Evolutionary conservation across 2,113 vertebrate genomes (phyloP), one percentile per base, ranked within the genome.

Genomic region (Aramus guarauna): DNA sequence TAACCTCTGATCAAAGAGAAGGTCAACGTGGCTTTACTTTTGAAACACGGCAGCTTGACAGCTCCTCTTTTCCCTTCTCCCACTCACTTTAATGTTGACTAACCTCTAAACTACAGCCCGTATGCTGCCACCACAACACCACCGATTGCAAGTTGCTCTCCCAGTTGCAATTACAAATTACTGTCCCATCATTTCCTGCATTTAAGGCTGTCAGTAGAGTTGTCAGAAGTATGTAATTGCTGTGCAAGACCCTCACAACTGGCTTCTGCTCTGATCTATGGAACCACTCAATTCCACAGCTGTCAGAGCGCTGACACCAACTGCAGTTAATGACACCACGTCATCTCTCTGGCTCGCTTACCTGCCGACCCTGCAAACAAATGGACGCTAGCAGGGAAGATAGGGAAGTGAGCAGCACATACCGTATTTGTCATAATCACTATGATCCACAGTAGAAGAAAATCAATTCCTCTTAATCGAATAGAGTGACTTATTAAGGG

Each of bases 391-490:
- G 95, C 73, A 94, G 87, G 47, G 43, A 85, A 75, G 91, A 80
- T 9, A 93, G 94, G 72, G 27, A 89, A 97, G 71, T 32, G 52
- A 97, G 91, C 48, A 58, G 91, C 91, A 97, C 94, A 94, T 96
- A 97, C 96, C 96, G 93, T 97, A 99, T 99, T 99, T 98, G 97
- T 99, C 98, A 99, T 98, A 99, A 98, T 99, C 98, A 98, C 98
- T 97, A 98, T 97, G 98, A 98, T 97, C 95, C 97, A 97, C 96
- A 82, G 97, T 97, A 98, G 96, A 92, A 81, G 88, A 98, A 98
- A 98, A 98, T 98, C 98, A 99, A 98, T 98, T 98, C 97, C 97
- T 98, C 98, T 98, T 99, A 99, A 99, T 99, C 96, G 88, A 99
- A 98, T 98, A 98, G 97, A 98, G 97, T 98, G 98, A 98, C 98